phyloP scores from a whole-genome alignment of 2,113 vertebrate genomes.

The Catharus bicknelli region DNA sequence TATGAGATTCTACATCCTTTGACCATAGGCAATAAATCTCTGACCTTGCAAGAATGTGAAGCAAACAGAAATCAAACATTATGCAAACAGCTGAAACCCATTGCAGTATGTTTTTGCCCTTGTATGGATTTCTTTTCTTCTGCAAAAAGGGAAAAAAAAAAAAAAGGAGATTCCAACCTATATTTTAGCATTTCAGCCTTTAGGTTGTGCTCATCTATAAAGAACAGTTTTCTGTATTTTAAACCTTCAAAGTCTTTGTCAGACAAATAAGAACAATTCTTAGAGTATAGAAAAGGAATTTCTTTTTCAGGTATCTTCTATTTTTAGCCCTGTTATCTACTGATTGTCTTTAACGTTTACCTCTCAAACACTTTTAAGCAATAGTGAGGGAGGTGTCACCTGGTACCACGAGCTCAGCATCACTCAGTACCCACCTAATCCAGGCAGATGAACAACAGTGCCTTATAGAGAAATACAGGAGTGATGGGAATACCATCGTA shows the following conservation, averaged over 20 bases:
- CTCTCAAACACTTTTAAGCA: background rate
- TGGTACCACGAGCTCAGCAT: background rate
- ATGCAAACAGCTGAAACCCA: background rate
- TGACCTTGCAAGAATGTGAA: background rate
- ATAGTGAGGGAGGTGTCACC: background rate
- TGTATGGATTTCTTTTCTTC: background rate
- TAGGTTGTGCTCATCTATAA: background rate
- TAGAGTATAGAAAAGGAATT: background rate
- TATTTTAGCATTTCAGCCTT: conserved; percentile 8
- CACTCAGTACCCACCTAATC: background rate
- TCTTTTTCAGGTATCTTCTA: conserved; percentile 12
- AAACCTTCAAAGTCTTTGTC: background rate
- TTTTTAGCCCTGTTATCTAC: conserved; percentile 1
- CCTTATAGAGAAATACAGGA: background rate
- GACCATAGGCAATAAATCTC: background rate
- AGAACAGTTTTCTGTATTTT: background rate
- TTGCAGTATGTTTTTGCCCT: background rate
- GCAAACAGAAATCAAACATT: background rate
- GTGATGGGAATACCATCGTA: background rate
- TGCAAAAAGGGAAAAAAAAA: background rate
- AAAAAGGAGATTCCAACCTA: background rate
- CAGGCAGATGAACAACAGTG: background rate
- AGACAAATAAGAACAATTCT: background rate
- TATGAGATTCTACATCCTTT: background rate
- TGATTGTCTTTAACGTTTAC: background rate